Conservation (phyloP, 2,113 vertebrate species). For the Calypte anna region DNA sequence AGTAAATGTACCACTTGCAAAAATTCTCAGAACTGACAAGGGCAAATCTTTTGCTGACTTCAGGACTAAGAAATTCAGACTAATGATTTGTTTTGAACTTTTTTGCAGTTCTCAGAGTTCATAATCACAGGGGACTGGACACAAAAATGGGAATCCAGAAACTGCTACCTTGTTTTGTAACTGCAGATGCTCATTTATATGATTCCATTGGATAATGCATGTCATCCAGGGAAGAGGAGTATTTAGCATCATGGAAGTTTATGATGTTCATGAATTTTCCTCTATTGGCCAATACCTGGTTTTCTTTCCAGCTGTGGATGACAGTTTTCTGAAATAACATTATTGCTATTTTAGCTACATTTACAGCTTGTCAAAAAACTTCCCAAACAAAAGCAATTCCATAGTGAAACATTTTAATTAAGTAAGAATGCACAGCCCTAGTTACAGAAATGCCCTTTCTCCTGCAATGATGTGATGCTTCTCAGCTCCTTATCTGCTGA, state of each 20-base stretch:
- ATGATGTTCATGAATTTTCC: neutral
- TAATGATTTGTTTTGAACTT: neutral
- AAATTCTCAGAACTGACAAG: neutral
- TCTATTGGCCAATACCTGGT: neutral
- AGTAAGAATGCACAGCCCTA: neutral
- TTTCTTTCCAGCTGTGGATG: neutral
- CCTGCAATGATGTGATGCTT: neutral
- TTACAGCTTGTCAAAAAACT: neutral
- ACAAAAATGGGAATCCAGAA: neutral
- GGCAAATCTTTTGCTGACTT: constrained; percentile 14
- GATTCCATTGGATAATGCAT: neutral
- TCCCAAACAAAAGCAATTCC: neutral
- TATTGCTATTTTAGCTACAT: neutral
- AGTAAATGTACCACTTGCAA: neutral
- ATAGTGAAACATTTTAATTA: neutral
- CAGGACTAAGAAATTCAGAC: neutral
- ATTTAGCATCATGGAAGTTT: neutral
- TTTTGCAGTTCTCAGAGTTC: neutral
- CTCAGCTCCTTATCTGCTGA: neutral
- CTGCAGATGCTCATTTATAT: neutral
- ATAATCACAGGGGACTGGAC: neutral
- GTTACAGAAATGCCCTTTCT: neutral
- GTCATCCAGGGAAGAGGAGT: neutral
- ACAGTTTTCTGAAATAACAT: neutral
- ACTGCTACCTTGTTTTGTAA: neutral